phyloP scores from a whole-genome alignment of 2,888 invertebrate genomes.

The Pristionchus entomophagus region DNA sequence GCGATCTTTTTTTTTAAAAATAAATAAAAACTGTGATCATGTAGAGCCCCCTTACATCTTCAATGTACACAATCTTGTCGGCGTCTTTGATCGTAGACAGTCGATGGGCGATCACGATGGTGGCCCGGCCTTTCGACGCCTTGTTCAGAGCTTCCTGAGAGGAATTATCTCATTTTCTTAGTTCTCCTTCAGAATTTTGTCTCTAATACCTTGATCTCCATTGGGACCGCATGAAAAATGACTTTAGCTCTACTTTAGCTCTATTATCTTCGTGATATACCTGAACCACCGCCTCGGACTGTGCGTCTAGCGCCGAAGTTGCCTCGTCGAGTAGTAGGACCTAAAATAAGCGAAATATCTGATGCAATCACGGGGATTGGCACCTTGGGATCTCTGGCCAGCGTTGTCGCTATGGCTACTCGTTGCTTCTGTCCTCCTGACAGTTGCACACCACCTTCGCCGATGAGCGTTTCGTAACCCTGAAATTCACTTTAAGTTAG shows the following conservation, averaged over 20 bases:
- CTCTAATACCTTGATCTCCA: no score
- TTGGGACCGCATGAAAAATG: neutral
- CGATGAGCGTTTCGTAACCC: conserved; percentile 70
- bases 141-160: conserved; percentile 66
- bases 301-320: conserved; percentile 83
- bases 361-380: conserved; percentile 53
- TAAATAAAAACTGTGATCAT: neutral
- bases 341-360: conserved; percentile 52
- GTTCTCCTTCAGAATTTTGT: no score
- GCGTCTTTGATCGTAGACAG: conserved; percentile 71
- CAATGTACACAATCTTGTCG: conserved; percentile 71
- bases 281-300: conserved; percentile 87
- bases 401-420: conserved; percentile 67
- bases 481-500: conserved; percentile 31
- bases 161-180: no score
- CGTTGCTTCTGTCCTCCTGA: conserved; percentile 72
- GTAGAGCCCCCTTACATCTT: conserved; percentile 57
- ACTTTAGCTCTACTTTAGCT: no score
- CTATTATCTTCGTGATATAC: conserved; percentile 69
- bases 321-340: conserved; percentile 81
- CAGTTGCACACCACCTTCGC: conserved; percentile 72
- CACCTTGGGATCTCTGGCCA: conserved; percentile 60
- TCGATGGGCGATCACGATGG: conserved; percentile 72
- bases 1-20: no score
- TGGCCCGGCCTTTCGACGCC: conserved; percentile 65